Evolutionary conservation across 2,113 vertebrate genomes (phyloP).

Genomic region (Pipa parva): DNA sequence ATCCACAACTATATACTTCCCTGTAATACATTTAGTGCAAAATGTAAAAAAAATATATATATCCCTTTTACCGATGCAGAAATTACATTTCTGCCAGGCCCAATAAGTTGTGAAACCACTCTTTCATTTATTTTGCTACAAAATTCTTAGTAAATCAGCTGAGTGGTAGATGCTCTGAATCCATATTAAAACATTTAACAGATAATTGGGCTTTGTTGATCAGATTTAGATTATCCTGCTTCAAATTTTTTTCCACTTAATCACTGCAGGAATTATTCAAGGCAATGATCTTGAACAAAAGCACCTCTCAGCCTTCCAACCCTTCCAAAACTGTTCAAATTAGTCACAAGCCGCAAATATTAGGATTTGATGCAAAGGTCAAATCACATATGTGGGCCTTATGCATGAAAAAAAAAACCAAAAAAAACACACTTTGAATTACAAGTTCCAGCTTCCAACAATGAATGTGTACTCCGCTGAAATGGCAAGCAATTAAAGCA

Average conservation of each 20-base stretch:
- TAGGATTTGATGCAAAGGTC: slow-evolving; percentile 41
- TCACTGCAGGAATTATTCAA: slow-evolving; percentile 43
- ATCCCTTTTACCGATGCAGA: no score
- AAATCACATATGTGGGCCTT: slow-evolving; percentile 41
- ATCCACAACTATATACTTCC: no score
- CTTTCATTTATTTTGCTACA: no score
- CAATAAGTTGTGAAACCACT: no score
- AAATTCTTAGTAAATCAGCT: neutral
- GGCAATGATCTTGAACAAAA: slow-evolving; percentile 43
- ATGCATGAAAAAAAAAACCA: slow-evolving; percentile 21
- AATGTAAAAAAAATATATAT: no score
- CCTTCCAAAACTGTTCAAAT: slow-evolving; percentile 41
- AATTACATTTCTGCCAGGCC: no score
- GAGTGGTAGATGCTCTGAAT: neutral
- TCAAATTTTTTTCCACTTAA: slow-evolving; percentile 31
- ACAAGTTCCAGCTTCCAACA: slow-evolving; percentile 15
- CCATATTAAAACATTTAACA: slow-evolving; percentile 40
- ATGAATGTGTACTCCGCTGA: slow-evolving; percentile 6
- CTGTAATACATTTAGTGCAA: no score
- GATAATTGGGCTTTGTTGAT: slow-evolving; percentile 41
- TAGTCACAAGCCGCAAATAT: slow-evolving; percentile 43
- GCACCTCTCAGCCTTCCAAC: slow-evolving; percentile 37
- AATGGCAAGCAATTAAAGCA: slow-evolving; percentile 6
- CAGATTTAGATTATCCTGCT: slow-evolving; percentile 39
- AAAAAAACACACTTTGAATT: no score